Evolutionary conservation across 2,888 invertebrate genomes (phyloP), one percentile per base, ranked within the genome.

Genomic region (Caenorhabditis zanzibari): DNA sequence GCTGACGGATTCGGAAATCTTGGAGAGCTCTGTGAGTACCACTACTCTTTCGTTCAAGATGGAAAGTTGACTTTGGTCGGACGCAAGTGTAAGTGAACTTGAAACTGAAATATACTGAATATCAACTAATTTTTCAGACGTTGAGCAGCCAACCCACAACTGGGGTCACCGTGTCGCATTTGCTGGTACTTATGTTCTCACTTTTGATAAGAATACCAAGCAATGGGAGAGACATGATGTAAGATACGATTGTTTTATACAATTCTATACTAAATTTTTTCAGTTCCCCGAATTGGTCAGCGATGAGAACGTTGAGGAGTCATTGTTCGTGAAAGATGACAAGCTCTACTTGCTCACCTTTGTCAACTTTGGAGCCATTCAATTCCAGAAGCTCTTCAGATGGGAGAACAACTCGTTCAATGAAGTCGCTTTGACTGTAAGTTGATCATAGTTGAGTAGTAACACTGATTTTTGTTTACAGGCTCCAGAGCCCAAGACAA

Each of bases 221-320:
- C 49, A 69, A 22, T 88, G 84, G 84, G 75, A 76, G 22, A 47
- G 64, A 49, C 63, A 80, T 16, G 79, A 87, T 66, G 86, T 88
- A 58, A 66, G 74, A 44, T 52, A 26, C 35, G n/a, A 16, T 16
- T 28, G 10, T 59, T 35, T 38, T 2, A 32, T 5, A 28, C 16
- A 58, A 2, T 7, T 28, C 4, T 32, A 32, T 32, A 32, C 32
- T 7, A 32, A 6, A 32, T 5, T 24, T 22, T 80, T 82, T 19
- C 38, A 86, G 85, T 85, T 86, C n/a, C 54, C 81, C 14, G 72
- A 76, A 2, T 49, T 89, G 0, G 54, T 58, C 9, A 64, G 38
- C 16, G 87, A 86, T 2, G 89, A 89, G 59, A 88, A 89, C 41
- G 49, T 71, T 9, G 82, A 81, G 7, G 89, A 89, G 58, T 9